Evolutionary conservation across 2,113 vertebrate species (phyloP).

Genomic region (Ammodytes marinus): DNA sequence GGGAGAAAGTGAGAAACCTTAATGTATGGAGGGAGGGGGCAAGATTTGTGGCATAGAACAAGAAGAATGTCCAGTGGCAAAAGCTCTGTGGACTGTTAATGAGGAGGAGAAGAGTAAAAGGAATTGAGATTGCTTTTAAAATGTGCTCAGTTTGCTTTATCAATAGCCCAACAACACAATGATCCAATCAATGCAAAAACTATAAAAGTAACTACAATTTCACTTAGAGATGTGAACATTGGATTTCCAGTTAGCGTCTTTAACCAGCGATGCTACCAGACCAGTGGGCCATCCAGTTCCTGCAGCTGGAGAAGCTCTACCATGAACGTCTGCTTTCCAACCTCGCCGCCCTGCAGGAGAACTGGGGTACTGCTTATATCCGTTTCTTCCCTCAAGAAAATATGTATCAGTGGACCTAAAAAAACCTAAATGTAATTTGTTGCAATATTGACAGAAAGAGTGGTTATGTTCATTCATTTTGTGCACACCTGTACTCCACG

Average conservation of each 20-base stretch:
- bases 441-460: neutral
- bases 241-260: conserved; percentile 72
- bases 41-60: neutral
- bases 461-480: neutral
- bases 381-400: neutral
- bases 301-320: conserved; percentile 94
- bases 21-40: neutral
- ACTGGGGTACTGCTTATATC: conserved; percentile 91
- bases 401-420: neutral
- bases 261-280: conserved; percentile 87
- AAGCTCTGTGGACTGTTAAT: neutral
- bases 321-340: conserved; percentile 94
- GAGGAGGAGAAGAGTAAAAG: neutral
- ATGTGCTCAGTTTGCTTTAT: too few relatives aligned
- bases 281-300: conserved; percentile 93
- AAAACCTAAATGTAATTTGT: neutral
- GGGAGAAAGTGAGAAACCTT: neutral
- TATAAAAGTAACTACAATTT: neutral
- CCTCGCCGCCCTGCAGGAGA: conserved; percentile 91
- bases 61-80: neutral
- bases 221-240: neutral
- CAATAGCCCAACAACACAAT: too few relatives aligned
- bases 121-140: too few relatives aligned
- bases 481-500: neutral
- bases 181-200: neutral